Percentiles rank a stretch among this genome's conserved stretches.
phyloP scores from a whole-genome alignment of 1,140 invertebrate genomes.

The Drosophila sechellia region DNA sequence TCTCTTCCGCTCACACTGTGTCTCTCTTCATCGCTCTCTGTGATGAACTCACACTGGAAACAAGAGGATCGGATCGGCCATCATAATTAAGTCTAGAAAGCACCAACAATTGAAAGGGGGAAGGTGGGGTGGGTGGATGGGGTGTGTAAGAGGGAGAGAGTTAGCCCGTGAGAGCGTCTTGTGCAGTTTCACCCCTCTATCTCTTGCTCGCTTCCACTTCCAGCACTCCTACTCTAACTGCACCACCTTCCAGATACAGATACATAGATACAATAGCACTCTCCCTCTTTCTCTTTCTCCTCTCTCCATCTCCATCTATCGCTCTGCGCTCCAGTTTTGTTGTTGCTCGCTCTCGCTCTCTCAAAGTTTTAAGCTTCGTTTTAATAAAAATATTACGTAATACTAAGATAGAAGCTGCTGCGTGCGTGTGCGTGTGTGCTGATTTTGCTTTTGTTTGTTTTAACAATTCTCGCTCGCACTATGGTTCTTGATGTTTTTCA shows the following conservation, averaged over 20 bases:
- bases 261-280: conserved; percentile 30
- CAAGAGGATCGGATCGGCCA: conserved; percentile 38
- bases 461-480: conserved; percentile 44
- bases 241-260: conserved; percentile 24
- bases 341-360: conserved; percentile 37
- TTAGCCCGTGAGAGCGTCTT: conserved; percentile 27
- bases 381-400: conserved; percentile 82
- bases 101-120: conserved; percentile 1
- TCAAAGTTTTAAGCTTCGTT: conserved; percentile 76
- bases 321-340: conserved; percentile 50
- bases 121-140: background rate
- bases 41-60: conserved; percentile 46
- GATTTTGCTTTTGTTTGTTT: conserved; percentile 56
- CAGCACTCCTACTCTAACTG: conserved; percentile 20
- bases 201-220: background rate
- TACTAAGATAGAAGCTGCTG: conserved; percentile 65
- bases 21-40: conserved; percentile 3
- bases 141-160: conserved; percentile 2
- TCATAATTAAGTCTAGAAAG: conserved; percentile 36
- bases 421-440: conserved; percentile 35
- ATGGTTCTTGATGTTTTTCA: conserved; percentile 9
- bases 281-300: background rate
- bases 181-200: conserved; percentile 34
- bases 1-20: conserved; percentile 11
- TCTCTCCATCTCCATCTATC: background rate